phyloP scores from a whole-genome alignment of 2,113 vertebrate species.

The Electrona antarctica region DNA sequence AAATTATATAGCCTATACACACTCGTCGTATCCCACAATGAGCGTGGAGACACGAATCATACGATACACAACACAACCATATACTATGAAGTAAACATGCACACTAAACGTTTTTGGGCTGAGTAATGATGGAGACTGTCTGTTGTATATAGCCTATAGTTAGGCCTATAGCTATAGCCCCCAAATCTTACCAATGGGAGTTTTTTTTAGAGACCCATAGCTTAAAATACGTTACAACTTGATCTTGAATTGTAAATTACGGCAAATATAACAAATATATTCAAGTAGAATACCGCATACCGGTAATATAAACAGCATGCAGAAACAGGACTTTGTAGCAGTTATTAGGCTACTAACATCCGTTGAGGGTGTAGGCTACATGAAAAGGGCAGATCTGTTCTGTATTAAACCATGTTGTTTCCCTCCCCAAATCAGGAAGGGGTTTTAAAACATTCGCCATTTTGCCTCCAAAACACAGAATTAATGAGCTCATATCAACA shows the following conservation, averaged over 20 bases:
- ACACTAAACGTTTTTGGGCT: too few species aligned
- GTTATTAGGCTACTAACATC: not conserved
- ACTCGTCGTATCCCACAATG: too few species aligned
- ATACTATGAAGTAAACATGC: too few species aligned
- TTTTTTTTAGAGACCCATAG: not conserved
- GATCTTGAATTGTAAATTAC: slow-evolving; percentile 35
- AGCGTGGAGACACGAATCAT: too few species aligned
- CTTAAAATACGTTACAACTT: slow-evolving; percentile 17
- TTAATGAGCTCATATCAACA: slow-evolving; percentile 29
- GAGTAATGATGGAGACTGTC: too few species aligned
- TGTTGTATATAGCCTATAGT: too few species aligned
- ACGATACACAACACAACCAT: too few species aligned
- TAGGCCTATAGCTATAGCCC: too few species aligned
- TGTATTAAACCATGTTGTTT: slow-evolving; percentile 33
- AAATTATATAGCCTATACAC: too few species aligned
- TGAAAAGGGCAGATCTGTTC: slow-evolving; percentile 13
- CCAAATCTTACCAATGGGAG: not conserved
- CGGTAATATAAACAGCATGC: not conserved
- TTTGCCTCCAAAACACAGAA: slow-evolving; percentile 20
- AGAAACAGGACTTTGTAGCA: not conserved
- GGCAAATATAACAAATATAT: slow-evolving; percentile 26
- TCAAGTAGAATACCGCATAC: slow-evolving; percentile 10
- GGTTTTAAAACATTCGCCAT: slow-evolving; percentile 19
- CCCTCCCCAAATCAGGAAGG: slow-evolving; percentile 7
- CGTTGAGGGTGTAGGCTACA: slow-evolving; percentile 11